These are phyloP conservation scores for Phenganax marumi DNA, from an alignment of 92 coral and sea anemone species.

Conservation along the genomic window DNA sequence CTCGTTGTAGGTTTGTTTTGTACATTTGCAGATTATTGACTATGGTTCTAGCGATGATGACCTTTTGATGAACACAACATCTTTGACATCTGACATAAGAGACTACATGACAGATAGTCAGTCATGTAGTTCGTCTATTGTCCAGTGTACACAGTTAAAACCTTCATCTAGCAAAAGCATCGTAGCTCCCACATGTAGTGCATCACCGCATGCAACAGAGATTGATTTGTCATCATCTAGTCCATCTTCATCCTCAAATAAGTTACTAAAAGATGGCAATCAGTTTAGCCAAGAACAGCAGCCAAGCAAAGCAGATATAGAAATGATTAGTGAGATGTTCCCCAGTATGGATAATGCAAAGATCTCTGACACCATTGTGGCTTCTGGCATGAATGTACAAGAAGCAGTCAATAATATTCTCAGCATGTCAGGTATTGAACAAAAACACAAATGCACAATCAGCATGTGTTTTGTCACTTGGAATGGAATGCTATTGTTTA, in stretches of 20 bases:
- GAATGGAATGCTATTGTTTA: too few species aligned
- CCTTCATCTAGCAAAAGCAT: background rate
- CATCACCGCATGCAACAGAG: background rate
- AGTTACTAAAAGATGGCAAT: too few species aligned
- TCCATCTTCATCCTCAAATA: background rate
- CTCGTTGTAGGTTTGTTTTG: too few species aligned
- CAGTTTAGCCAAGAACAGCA: background rate
- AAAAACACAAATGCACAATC: too few species aligned
- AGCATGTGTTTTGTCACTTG: too few species aligned
- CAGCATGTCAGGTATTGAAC: background rate
- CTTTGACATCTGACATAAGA: background rate
- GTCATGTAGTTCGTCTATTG: background rate
- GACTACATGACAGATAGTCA: background rate
- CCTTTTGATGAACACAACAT: background rate
- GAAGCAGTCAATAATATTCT: background rate
- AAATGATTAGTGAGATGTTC: background rate
- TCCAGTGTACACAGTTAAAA: background rate
- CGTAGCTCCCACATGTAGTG: background rate
- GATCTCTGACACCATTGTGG: constrained; percentile 11
- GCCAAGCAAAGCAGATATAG: background rate
- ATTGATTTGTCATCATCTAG: background rate
- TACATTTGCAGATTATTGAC: background rate
- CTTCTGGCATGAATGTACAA: constrained; percentile 3
- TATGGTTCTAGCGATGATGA: constrained; percentile 8
- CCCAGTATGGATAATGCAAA: constrained; percentile 1